Evolutionary conservation across 2,797 vertebrate species (phyloP), one percentile per base, ranked within the genome.

Genomic region (Falco peregrinus): DNA sequence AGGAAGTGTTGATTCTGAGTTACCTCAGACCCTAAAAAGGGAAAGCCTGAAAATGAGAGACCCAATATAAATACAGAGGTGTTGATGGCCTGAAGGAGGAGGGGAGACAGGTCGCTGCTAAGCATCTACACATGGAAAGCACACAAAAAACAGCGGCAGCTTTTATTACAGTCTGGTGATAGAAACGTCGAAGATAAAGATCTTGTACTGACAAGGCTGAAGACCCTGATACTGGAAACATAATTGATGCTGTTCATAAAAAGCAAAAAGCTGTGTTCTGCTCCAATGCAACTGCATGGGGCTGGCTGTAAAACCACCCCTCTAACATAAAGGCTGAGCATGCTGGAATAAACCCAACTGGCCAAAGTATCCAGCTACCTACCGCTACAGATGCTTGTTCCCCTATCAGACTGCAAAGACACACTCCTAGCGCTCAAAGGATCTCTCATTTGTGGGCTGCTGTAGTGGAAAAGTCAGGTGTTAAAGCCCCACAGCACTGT

Each of bases 11-110:
- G 90, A 87, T 89, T 91, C 69, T 56, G 84, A 86, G 84, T 63
- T 89, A 92, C 82, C 84, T 94, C 84, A 91, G 69, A 70, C 28
- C 71, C 86, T 76, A 67, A 81, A 81, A 87, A 79, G 73, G 56
- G 85, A 88, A 93, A 95, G 86, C 22, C 81, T 78, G 71, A 93
- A 90, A 94, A 95, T 51, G 76, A 93, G 74, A 86, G 45, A 31
- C 35, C 64, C 29, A 28, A 45, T 28, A 59, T 80, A 87, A 95
- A 86, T 71, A 78, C 64, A 92, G 64, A 87, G 41, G 88, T 89
- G 71, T 69, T 90, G 75, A 77, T 54, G 80, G 80, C 70, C 84
- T 79, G 75, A 73, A 91, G 60, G 47, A 91, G 64, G 47, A 86
- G n/a, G 10, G 20, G 37, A 89, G 78, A 45, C 31, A 64, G 84